These are phyloP conservation scores for Spilogale gracilis DNA, from an alignment of 2,113 vertebrate genomes.

Conservation along the genomic window DNA sequence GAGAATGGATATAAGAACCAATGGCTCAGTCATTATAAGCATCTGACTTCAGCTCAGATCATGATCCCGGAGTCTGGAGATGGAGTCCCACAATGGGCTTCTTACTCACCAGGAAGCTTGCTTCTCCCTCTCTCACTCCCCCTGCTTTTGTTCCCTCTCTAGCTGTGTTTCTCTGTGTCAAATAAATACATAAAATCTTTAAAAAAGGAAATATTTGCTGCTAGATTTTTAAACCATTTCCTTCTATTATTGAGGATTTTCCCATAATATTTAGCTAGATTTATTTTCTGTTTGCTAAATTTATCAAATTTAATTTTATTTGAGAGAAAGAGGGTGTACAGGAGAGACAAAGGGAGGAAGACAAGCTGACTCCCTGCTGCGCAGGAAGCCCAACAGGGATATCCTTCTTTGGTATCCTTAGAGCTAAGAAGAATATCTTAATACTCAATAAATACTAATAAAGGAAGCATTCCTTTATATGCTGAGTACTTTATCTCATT, in stretches of 20 bases:
- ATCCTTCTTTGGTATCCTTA: neutral
- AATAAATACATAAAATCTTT: too few species aligned
- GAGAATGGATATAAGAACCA: neutral
- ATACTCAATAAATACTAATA: neutral
- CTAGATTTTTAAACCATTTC: neutral
- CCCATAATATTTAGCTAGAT: neutral
- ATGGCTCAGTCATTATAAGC: too few species aligned
- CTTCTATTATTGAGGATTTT: neutral
- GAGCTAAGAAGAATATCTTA: neutral
- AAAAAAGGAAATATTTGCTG: neutral
- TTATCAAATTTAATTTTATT: neutral
- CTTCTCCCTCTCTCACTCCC: too few species aligned
- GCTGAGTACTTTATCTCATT: neutral
- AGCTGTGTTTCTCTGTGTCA: too few species aligned
- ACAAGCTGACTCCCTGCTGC: neutral
- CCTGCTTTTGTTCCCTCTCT: too few species aligned
- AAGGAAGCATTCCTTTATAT: neutral
- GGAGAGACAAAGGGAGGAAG: too few species aligned
- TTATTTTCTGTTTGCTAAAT: neutral
- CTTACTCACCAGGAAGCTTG: too few species aligned
- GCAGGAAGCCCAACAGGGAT: neutral
- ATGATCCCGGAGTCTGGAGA: too few species aligned
- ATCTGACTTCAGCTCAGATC: too few species aligned
- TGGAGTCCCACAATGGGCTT: too few species aligned
- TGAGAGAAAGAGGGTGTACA: neutral